Evolutionary conservation across 2,797 vertebrate genomes (phyloP), one percentile per base, ranked within the genome.

Genomic region (Micrastur ruficollis): DNA sequence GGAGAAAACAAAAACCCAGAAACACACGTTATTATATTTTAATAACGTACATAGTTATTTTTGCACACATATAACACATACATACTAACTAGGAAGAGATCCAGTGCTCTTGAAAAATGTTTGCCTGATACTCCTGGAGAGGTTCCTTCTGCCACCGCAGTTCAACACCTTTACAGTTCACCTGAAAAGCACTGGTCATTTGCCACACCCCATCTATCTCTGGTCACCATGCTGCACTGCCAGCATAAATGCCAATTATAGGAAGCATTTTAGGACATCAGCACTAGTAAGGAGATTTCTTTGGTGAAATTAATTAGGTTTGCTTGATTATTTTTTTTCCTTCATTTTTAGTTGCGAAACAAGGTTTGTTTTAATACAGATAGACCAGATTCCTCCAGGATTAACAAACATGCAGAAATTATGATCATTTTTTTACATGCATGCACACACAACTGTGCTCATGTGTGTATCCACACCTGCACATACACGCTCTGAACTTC

Each of bases 1-100:
- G 72, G 86, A 90, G 91, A 96, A 97, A 98, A 98, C 82, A 97
- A 91, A 93, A 81, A 44, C 90, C 27, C 91, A 98, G 91, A 97
- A 94, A 89, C 25, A 73, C 58, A 68, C 34, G 81, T 98, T 96
- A 97, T 23, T 90, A 8, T 68, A 84, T 80, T 85, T 96, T 68
- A 81, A 74, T 49, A 61, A 80, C 3, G 4, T 14, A 65, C 1
- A 7, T 4, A 31, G 32, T 27, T 63, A 73, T 80, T 79, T 70
- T 84, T 83, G 6, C 20, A 66, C 16, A 5, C 9, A 29, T 25
- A 4, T 6, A 85, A 81, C 12, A 73, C 42, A 70, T 31, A 72
- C 3, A 25, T 44, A 18, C 42, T 44, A 44, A 44, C 11, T 27
- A 75, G 55, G 34, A 75, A 72, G 70, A 75, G 20, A 40, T 56